phyloP scores from a whole-genome alignment of 2,888 invertebrate species.

The Dromius quadrimaculatus region DNA sequence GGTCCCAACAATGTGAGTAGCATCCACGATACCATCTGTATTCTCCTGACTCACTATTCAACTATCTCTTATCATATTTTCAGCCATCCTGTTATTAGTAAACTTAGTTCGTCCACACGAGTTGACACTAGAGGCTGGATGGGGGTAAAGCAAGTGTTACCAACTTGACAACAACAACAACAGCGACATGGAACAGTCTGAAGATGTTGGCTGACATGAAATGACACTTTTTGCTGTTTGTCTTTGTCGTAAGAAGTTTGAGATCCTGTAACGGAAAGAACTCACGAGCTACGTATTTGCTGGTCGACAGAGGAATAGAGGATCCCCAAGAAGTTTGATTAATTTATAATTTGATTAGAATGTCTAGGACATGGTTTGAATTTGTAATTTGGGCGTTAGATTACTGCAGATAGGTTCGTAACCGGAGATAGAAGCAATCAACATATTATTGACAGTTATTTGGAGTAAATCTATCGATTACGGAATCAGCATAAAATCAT shows the following conservation, averaged over 20 bases:
- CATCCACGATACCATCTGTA: too few relatives aligned
- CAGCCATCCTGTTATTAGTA: constrained; percentile 4
- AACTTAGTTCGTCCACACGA: background rate
- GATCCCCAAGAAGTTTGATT: background rate
- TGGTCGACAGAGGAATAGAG: constrained; percentile 1
- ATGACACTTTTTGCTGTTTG: constrained; percentile 35
- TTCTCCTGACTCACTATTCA: too few relatives aligned
- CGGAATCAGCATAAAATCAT: too few relatives aligned
- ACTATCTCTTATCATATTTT: too few relatives aligned
- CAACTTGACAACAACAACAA: constrained; percentile 38
- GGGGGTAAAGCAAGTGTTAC: constrained; percentile 15
- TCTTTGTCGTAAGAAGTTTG: constrained; percentile 15
- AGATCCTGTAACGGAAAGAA: constrained; percentile 18
- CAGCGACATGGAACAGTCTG: constrained; percentile 7
- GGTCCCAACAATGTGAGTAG: too few relatives aligned
- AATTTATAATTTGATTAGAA: constrained; percentile 18
- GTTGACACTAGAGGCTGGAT: background rate
- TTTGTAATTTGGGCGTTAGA: too few relatives aligned
- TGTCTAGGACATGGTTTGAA: too few relatives aligned
- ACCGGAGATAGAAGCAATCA: too few relatives aligned
- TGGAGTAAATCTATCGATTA: too few relatives aligned
- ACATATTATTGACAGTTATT: too few relatives aligned
- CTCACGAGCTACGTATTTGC: background rate
- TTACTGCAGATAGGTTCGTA: too few relatives aligned
- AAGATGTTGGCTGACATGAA: constrained; percentile 22